phyloP scores from a whole-genome alignment of 2,113 vertebrate genomes.

The Axis porcinus region DNA sequence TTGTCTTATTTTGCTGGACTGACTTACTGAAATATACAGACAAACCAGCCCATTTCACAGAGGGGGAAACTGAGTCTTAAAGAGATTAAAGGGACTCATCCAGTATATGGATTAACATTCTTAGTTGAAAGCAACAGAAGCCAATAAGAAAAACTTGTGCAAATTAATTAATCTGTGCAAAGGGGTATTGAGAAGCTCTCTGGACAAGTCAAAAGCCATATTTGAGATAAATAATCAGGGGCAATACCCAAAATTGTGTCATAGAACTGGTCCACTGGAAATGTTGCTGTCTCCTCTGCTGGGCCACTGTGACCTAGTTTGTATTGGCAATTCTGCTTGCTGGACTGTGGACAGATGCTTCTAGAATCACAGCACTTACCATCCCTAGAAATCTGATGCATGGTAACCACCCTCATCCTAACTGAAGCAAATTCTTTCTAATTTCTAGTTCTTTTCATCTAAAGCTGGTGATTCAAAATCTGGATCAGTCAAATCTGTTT shows the following conservation, averaged over 20 bases:
- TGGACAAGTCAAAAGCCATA: background rate
- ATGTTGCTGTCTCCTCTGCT: fast-evolving
- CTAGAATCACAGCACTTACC: no score
- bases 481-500: background rate
- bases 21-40: background rate
- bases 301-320: background rate
- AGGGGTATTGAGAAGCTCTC: background rate
- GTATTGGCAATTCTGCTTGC: no score
- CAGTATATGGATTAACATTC: background rate
- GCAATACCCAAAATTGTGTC: background rate
- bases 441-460: background rate
- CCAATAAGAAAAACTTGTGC: background rate
- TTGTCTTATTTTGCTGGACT: background rate
- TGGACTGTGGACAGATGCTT: no score
- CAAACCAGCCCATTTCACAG: background rate
- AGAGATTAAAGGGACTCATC: background rate
- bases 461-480: background rate
- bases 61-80: background rate
- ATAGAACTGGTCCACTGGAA: background rate
- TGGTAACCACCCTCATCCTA: background rate
- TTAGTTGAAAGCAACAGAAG: background rate
- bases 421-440: background rate
- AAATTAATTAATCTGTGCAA: background rate
- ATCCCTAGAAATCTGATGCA: fast-evolving
- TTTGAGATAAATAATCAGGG: background rate